Percentiles rank a stretch among this genome's conserved stretches.
These are phyloP conservation scores for Charadrius vociferus DNA, from an alignment of 2,113 vertebrate genomes.

Conservation along the genomic window DNA sequence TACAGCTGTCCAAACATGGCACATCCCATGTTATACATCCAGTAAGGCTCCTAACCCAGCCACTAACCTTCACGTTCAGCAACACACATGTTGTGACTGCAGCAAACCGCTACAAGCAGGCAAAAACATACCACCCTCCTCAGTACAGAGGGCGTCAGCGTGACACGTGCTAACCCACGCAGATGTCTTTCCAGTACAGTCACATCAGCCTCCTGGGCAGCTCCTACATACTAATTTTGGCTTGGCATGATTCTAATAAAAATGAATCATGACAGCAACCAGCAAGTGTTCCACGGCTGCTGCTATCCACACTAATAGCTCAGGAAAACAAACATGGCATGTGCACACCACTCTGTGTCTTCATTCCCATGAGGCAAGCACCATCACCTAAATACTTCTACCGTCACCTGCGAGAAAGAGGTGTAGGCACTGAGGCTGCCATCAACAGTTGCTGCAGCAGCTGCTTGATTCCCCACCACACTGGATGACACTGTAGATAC, in stretches of 20 bases:
- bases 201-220: constrained; percentile 19
- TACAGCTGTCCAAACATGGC: neutral
- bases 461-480: neutral
- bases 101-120: neutral
- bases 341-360: neutral
- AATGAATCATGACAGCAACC: neutral
- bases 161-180: neutral
- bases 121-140: neutral
- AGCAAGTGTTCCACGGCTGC: neutral
- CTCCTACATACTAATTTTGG: constrained; percentile 10
- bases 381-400: neutral
- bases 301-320: neutral
- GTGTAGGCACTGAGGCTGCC: neutral
- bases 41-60: neutral
- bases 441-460: neutral
- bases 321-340: neutral
- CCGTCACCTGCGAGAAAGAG: neutral
- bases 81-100: neutral
- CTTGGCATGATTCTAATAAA: neutral
- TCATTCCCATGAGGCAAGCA: neutral
- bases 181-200: neutral
- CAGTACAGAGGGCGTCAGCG: rapidly evolving
- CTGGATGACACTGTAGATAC: neutral
- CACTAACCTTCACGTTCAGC: neutral
- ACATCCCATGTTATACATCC: neutral